These are phyloP conservation scores for Fulica atra DNA, from an alignment of 2,113 vertebrate genomes.

Conservation along the genomic window DNA sequence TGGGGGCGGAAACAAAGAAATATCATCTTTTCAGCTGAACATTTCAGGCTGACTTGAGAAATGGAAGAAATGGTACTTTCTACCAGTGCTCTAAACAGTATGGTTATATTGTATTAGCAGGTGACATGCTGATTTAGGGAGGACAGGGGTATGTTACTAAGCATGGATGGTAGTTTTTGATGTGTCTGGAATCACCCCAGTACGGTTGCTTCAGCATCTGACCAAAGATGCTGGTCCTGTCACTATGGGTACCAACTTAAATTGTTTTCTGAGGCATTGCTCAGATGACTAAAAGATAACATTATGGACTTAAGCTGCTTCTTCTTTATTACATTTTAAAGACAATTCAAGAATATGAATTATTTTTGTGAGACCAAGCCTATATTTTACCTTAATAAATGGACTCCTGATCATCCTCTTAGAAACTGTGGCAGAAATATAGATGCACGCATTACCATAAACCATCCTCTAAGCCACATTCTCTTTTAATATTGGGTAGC, in stretches of 20 bases:
- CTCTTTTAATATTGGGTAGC: background rate
- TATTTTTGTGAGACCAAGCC: background rate
- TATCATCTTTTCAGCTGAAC: background rate
- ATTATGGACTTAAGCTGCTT: background rate
- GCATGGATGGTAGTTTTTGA: background rate
- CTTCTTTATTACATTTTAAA: background rate
- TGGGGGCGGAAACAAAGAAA: background rate
- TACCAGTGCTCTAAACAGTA: background rate
- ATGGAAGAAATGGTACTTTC: background rate
- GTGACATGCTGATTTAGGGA: background rate
- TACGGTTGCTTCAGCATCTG: background rate
- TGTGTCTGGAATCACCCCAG: background rate
- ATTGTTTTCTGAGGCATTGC: background rate
- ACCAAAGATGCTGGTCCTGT: background rate
- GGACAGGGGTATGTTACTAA: background rate
- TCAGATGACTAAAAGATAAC: background rate
- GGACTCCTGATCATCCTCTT: background rate
- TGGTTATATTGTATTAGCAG: background rate
- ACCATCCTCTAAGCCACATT: background rate
- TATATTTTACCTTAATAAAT: background rate
- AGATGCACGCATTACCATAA: background rate
- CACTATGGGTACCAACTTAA: background rate
- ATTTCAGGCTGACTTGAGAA: background rate
- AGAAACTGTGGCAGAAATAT: background rate
- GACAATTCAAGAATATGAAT: background rate